Conservation (phyloP, 2,888 invertebrate genomes). For the Atherix ibis region DNA sequence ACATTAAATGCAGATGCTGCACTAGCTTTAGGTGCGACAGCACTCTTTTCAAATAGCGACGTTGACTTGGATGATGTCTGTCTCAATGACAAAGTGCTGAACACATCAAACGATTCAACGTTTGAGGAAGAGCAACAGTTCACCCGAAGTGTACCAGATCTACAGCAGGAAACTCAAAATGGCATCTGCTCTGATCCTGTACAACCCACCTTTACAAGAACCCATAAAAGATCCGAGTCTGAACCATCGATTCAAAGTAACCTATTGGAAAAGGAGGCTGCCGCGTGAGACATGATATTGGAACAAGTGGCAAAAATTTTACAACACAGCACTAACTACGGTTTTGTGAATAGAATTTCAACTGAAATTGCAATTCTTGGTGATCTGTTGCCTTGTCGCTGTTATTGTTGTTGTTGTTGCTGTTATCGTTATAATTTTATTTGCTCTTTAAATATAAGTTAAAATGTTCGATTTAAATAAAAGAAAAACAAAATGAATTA, state of each 20-base stretch:
- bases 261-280: conserved; percentile 5
- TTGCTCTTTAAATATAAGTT: too few relatives aligned
- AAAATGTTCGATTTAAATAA: too few relatives aligned
- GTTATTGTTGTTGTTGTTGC: too few relatives aligned
- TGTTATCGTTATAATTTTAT: too few relatives aligned
- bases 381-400: too few relatives aligned
- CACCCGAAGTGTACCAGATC: conserved; percentile 30
- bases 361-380: too few relatives aligned
- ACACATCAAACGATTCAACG: conserved; percentile 17
- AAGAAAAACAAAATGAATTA: too few relatives aligned
- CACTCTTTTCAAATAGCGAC: conserved; percentile 75
- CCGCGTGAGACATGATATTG: conserved; percentile 16
- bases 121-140: conserved; percentile 26
- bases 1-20: conserved; percentile 35
- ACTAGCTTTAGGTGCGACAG: conserved; percentile 48
- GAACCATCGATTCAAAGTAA: conserved; percentile 28
- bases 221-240: conserved; percentile 32
- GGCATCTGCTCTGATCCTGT: conserved; percentile 3
- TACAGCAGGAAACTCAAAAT: conserved; percentile 14
- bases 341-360: too few relatives aligned
- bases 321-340: too few relatives aligned
- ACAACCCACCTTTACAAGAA: conserved; percentile 14
- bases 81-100: conserved; percentile 56
- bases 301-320: conserved; percentile 2
- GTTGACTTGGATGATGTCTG: conserved; percentile 69